Conservation (phyloP, 37 sponge, comb jelly and placozoan genomes). For the Haliclona indistincta region DNA sequence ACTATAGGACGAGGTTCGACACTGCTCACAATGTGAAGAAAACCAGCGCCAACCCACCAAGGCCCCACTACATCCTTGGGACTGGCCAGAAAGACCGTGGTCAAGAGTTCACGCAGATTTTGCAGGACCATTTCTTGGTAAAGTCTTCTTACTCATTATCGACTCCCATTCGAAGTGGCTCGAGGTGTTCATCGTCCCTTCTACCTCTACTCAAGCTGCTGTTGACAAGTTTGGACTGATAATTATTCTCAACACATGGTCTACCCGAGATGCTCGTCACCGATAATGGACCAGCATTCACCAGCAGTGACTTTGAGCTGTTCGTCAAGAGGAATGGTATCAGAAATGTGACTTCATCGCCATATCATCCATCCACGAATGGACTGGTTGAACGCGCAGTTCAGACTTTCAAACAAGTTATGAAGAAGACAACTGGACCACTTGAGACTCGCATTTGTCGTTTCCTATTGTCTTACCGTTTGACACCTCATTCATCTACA, state of each 20-base stretch:
- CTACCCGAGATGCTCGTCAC: slow-evolving; percentile 1
- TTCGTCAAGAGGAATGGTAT: background rate
- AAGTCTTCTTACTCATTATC: background rate
- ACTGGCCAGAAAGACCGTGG: background rate
- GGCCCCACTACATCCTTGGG: slow-evolving; percentile 12
- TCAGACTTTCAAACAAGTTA: slow-evolving; percentile 10
- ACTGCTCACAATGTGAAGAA: background rate
- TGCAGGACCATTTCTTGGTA: background rate
- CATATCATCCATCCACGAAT: slow-evolving; percentile 10
- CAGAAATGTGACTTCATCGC: background rate
- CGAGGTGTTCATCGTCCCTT: background rate
- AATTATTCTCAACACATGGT: slow-evolving; percentile 1
- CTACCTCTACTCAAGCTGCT: background rate
- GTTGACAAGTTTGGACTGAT: background rate
- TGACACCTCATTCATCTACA: background rate
- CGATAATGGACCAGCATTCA: slow-evolving; percentile 5
- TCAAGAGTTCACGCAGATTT: background rate
- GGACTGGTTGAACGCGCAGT: slow-evolving; percentile 10
- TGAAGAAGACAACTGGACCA: slow-evolving; percentile 9
- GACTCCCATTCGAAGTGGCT: slow-evolving; percentile 11
- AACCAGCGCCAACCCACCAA: background rate
- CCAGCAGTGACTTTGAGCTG: background rate
- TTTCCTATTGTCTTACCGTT: slow-evolving; percentile 14
- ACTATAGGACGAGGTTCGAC: background rate
- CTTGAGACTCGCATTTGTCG: slow-evolving; percentile 5